Percentiles rank a stretch among this genome's conserved stretches.
Evolutionary conservation across 2,797 vertebrate genomes (phyloP).

Genomic region (Rousettus madagascariensis): DNA sequence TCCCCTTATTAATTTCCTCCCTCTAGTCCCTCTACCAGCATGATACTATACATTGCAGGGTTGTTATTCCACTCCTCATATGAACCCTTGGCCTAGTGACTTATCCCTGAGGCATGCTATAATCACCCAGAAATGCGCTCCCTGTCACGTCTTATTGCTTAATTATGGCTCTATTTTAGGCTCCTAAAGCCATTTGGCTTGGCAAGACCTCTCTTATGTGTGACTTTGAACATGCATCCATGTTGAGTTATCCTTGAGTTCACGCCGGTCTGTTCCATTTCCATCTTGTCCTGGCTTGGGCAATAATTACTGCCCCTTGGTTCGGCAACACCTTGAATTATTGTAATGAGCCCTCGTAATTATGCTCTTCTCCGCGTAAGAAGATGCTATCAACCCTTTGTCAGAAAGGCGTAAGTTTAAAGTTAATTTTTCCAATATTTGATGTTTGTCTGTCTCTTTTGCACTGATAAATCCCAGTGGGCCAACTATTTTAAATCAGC

Average conservation of each 20-base stretch:
- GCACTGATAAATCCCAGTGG: background rate
- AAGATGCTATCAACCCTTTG: background rate
- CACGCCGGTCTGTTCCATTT: background rate
- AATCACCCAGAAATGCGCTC: slow-evolving; percentile 64
- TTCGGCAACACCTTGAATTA: background rate
- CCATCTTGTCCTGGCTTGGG: background rate
- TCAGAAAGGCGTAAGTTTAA: background rate
- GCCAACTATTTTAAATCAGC: slow-evolving; percentile 3
- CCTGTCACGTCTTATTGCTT: slow-evolving; percentile 59
- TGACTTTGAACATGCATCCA: slow-evolving; percentile 24
- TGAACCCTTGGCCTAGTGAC: slow-evolving; percentile 47
- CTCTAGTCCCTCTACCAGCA: background rate
- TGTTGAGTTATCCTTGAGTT: slow-evolving; percentile 4
- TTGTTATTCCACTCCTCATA: slow-evolving; percentile 31
- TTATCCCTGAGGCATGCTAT: slow-evolving; percentile 52
- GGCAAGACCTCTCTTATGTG: background rate
- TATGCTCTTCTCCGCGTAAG: background rate
- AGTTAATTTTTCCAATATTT: background rate
- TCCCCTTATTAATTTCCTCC: slow-evolving; percentile 9
- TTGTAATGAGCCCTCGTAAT: background rate
- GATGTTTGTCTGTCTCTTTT: background rate
- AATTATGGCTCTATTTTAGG: slow-evolving; percentile 69
- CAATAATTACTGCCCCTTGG: background rate
- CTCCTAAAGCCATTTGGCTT: slow-evolving; percentile 24
- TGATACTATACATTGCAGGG: slow-evolving; percentile 25